A percentile compares a stretch with the other conserved stretches of the same genome.
Evolutionary conservation across 2,113 vertebrate genomes (phyloP).

Genomic region (Uria aalge): DNA sequence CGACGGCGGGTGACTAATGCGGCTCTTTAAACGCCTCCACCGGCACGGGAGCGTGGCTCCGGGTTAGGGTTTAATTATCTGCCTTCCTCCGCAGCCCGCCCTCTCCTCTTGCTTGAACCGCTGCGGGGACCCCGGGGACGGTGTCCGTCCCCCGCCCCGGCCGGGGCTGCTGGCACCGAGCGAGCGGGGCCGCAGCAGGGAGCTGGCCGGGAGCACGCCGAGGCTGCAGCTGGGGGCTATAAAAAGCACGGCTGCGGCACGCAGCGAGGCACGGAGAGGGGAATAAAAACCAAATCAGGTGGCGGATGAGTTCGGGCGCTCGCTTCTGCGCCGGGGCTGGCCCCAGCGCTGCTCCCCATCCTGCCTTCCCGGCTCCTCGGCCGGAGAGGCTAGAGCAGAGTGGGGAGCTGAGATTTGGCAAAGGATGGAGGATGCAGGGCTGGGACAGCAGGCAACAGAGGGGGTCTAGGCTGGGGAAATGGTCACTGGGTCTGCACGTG

Average conservation of each 20-base stretch:
- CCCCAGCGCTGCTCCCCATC: background rate
- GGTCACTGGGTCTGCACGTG: background rate
- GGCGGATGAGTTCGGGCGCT: background rate
- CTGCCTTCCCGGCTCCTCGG: background rate
- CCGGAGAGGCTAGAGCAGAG: background rate
- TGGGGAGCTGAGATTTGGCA: background rate
- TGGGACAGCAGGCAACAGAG: accelerated
- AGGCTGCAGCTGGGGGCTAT: slow-evolving; percentile 57
- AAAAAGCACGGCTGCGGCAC: slow-evolving; percentile 57
- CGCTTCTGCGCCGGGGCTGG: background rate
- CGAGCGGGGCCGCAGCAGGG: background rate
- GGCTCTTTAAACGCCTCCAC: background rate
- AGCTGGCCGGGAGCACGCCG: slow-evolving; percentile 28
- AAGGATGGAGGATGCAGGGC: background rate
- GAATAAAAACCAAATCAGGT: slow-evolving; percentile 47
- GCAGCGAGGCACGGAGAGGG: slow-evolving; percentile 28
- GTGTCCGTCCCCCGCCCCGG: background rate
- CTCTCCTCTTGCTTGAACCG: background rate
- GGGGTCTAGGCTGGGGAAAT: background rate
- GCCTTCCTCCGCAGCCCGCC: background rate
- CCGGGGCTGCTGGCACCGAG: slow-evolving; percentile 2
- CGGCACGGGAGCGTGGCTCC: slow-evolving; percentile 23
- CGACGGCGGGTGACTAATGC: background rate
- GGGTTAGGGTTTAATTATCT: slow-evolving; percentile 24
- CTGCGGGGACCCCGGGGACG: background rate